These are phyloP conservation scores for Malacoraja senta DNA, from an alignment of 2,797 vertebrate genomes.

Conservation along the genomic window DNA sequence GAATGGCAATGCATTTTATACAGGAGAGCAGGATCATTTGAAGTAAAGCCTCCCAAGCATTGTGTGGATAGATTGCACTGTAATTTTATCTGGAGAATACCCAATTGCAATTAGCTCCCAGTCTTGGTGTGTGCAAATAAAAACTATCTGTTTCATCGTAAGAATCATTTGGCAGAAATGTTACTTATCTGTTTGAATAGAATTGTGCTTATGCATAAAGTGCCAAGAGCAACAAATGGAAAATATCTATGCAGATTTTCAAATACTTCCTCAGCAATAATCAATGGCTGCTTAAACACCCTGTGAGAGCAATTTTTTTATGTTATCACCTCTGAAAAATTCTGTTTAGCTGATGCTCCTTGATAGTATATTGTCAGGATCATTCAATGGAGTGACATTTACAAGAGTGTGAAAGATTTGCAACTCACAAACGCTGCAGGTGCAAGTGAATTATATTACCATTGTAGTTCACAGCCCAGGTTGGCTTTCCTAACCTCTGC, in stretches of 20 bases:
- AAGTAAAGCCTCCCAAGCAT: no score
- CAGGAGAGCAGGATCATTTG: no score
- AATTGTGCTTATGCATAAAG: neutral
- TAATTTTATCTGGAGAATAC: neutral
- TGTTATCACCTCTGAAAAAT: neutral
- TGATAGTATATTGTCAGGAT: neutral
- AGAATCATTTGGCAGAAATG: neutral
- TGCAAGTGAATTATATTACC: slow-evolving; percentile 31
- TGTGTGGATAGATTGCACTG: neutral
- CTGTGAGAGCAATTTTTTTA: neutral
- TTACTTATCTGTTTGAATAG: neutral
- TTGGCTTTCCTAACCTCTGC: slow-evolving; percentile 33
- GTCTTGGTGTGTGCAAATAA: neutral
- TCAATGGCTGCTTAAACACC: neutral
- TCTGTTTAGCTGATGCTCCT: neutral
- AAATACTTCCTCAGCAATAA: neutral
- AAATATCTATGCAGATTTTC: neutral
- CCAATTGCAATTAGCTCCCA: neutral
- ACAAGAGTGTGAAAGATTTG: slow-evolving; percentile 11
- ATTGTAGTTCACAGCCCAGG: neutral
- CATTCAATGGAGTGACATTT: neutral
- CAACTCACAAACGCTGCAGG: slow-evolving; percentile 7
- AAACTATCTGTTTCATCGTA: neutral
- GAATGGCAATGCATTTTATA: neutral
- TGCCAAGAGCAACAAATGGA: neutral